Conservation (phyloP, 2,113 vertebrate species). For the Brachypteracias leptosomus region DNA sequence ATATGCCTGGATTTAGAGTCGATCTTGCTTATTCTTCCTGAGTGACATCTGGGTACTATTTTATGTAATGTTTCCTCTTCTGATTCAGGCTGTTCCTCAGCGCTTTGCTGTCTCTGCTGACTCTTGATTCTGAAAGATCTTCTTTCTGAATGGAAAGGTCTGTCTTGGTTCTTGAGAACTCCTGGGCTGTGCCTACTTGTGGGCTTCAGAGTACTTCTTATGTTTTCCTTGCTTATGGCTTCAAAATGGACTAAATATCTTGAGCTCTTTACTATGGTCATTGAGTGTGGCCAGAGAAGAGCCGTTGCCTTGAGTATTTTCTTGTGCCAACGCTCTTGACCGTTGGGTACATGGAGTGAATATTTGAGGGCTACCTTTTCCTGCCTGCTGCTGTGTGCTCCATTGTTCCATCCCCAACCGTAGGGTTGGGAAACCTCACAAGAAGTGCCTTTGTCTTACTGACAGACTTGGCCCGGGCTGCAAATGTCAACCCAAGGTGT, state of each 20-base stretch:
- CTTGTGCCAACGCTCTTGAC: not conserved
- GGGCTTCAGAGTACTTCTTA: not conserved
- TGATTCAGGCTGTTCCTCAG: not conserved
- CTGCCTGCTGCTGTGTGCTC: not conserved
- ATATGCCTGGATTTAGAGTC: not conserved
- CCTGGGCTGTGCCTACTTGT: not conserved
- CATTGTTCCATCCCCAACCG: not conserved
- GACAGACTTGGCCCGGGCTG: not conserved
- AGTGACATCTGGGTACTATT: not conserved
- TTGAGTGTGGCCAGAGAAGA: not conserved
- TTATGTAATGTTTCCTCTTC: not conserved
- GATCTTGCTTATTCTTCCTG: not conserved
- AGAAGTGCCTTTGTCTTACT: conserved; percentile 19
- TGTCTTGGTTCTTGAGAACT: not conserved
- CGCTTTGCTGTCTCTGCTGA: not conserved
- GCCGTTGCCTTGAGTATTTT: not conserved
- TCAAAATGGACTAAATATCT: not conserved
- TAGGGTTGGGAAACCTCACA: not conserved
- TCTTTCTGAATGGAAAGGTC: not conserved
- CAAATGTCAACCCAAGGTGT: conserved; percentile 40
- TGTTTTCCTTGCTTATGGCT: not conserved
- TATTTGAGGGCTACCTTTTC: not conserved
- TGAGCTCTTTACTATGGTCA: not conserved
- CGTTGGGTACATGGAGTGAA: not conserved
- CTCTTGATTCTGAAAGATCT: not conserved